These are phyloP conservation scores for Drosophila littoralis DNA, from an alignment of 1,140 invertebrate species.

Conservation along the genomic window DNA sequence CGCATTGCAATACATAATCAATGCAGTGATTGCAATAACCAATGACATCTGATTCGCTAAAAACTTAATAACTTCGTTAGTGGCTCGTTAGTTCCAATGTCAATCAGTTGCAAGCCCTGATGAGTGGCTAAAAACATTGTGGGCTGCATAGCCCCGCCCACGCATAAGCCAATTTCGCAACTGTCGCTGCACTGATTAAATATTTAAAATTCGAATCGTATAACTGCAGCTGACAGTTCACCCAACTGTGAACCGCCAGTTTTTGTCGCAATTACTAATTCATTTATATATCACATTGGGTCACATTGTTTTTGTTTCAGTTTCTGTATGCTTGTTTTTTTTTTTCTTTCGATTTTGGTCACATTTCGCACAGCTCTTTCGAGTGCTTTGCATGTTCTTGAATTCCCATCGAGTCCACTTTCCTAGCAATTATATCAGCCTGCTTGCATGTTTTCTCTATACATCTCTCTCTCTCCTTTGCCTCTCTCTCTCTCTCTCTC, in stretches of 20 bases:
- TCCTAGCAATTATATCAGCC: conserved; percentile 5
- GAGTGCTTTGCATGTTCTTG: conserved; percentile 4
- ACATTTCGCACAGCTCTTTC: neutral
- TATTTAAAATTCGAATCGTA: neutral
- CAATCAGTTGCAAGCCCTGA: too few species aligned
- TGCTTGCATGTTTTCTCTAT: conserved; percentile 11
- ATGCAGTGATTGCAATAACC: neutral
- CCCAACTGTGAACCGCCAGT: neutral
- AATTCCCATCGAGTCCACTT: neutral
- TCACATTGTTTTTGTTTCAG: neutral
- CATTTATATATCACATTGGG: conserved; percentile 6
- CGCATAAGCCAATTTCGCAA: neutral
- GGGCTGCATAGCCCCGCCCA: neutral
- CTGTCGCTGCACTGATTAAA: neutral
- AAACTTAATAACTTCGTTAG: neutral
- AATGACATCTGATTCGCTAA: neutral
- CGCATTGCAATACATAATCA: neutral
- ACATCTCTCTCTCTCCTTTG: neutral
- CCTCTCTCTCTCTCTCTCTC: neutral
- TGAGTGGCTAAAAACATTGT: too few species aligned
- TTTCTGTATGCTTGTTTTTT: neutral
- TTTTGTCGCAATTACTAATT: conserved; percentile 5
- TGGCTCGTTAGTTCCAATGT: neutral
- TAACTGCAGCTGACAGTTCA: neutral
- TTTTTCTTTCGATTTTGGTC: neutral